Conservation (phyloP, 2,888 invertebrate genomes). For the Acronicta psi region DNA sequence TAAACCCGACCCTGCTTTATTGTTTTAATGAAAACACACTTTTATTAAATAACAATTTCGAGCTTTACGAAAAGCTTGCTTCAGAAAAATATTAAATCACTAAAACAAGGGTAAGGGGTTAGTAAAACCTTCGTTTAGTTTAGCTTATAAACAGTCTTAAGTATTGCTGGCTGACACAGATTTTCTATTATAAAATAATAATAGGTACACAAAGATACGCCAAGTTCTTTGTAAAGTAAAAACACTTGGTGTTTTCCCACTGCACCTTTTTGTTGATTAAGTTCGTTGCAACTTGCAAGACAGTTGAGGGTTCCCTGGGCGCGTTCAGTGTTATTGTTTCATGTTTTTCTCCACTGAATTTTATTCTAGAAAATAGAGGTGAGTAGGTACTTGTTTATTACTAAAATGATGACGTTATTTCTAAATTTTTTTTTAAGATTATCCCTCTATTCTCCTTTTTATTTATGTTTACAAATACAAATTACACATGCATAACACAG, state of each 20-base stretch:
- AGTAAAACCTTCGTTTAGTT: neutral
- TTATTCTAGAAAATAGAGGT: neutral
- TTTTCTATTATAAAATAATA: constrained; percentile 1
- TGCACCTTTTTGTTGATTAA: constrained; percentile 34
- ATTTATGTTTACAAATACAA: too few relatives aligned
- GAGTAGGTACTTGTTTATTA: neutral
- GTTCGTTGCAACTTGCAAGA: constrained; percentile 24
- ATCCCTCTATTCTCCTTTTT: too few relatives aligned
- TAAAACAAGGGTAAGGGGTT: too few relatives aligned
- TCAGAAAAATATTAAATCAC: too few relatives aligned
- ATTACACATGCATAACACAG: too few relatives aligned
- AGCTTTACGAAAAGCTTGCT: too few relatives aligned
- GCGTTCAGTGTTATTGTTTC: constrained; percentile 10
- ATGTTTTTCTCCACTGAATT: constrained; percentile 4
- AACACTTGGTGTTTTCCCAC: constrained; percentile 25
- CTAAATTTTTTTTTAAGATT: neutral
- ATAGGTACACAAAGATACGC: constrained; percentile 1
- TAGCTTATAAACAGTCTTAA: too few relatives aligned
- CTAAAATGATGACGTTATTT: neutral
- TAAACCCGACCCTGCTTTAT: too few relatives aligned
- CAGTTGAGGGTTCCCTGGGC: constrained; percentile 24
- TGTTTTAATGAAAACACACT: too few relatives aligned
- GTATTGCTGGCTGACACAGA: neutral
- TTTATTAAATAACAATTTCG: too few relatives aligned
- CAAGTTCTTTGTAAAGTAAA: constrained; percentile 17